A percentile compares a stretch with the other conserved stretches of the same genome.
These are phyloP conservation scores for Talpa occidentalis DNA, from an alignment of 2,113 vertebrate genomes.

Conservation along the genomic window DNA sequence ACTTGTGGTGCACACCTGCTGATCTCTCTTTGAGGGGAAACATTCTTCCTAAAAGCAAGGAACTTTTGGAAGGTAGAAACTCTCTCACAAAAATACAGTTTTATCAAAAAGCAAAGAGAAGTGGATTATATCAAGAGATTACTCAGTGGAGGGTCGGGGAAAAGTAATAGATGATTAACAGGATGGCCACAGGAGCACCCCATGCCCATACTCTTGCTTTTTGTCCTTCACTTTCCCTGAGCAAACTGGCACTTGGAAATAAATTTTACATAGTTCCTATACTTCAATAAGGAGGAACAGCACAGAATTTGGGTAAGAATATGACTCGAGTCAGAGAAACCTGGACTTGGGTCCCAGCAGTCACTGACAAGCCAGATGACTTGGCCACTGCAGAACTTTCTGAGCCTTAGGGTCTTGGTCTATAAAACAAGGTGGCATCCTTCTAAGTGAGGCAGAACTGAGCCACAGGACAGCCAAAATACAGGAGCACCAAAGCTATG, in stretches of 20 bases:
- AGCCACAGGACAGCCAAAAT: background rate
- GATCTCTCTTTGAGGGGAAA: constrained; percentile 67
- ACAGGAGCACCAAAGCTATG: background rate
- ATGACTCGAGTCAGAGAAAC: background rate
- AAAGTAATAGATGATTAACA: background rate
- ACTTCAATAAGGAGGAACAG: background rate
- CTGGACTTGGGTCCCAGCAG: background rate
- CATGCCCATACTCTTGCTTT: background rate
- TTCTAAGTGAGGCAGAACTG: background rate
- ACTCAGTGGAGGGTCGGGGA: background rate
- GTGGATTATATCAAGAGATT: background rate
- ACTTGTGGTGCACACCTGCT: constrained; percentile 20
- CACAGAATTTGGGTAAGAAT: background rate
- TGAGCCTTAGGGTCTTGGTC: background rate
- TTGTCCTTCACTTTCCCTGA: background rate
- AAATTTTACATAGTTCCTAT: background rate
- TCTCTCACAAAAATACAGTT: constrained; percentile 18
- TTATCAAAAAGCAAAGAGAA: background rate
- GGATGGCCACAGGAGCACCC: background rate
- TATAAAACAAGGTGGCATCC: background rate
- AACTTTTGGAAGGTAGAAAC: constrained; percentile 28
- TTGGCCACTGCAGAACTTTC: background rate
- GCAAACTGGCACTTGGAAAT: background rate
- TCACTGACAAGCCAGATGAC: background rate
- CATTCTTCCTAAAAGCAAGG: constrained; percentile 65